Conservation (phyloP, 1,140 invertebrate genomes). For the Heliothis virescens region DNA sequence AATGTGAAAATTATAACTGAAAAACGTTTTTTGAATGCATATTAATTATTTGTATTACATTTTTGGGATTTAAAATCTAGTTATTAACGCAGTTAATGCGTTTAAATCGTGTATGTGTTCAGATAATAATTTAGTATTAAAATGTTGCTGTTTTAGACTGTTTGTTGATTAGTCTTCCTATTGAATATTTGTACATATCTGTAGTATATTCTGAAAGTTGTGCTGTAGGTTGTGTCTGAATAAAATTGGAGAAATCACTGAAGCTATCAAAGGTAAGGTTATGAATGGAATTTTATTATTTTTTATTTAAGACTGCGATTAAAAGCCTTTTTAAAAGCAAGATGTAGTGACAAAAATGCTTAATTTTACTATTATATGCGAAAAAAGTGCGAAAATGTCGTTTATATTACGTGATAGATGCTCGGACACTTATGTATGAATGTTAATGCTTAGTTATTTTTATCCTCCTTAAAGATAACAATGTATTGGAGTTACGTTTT, state of each 20-base stretch:
- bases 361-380: no score
- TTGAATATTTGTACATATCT: slow-evolving; percentile 60
- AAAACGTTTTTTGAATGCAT: slow-evolving; percentile 45
- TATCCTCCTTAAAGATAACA: no score
- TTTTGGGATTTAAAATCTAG: slow-evolving; percentile 49
- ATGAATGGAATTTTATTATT: not conserved
- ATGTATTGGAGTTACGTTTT: no score
- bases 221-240: slow-evolving; percentile 72
- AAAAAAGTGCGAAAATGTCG: no score
- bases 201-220: slow-evolving; percentile 63
- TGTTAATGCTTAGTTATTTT: no score
- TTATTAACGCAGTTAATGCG: slow-evolving; percentile 26
- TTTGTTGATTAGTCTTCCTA: slow-evolving; percentile 63
- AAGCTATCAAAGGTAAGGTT: slow-evolving; percentile 67
- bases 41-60: slow-evolving; percentile 52
- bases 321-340: not conserved
- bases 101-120: slow-evolving; percentile 46
- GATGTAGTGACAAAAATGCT: not conserved
- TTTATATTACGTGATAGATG: no score
- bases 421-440: no score
- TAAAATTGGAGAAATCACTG: slow-evolving; percentile 71
- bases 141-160: slow-evolving; percentile 59
- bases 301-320: not conserved
- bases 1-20: slow-evolving; percentile 56
- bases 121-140: slow-evolving; percentile 44